Conservation (phyloP, 2,888 invertebrate genomes). For the Deroplatys truncata region DNA sequence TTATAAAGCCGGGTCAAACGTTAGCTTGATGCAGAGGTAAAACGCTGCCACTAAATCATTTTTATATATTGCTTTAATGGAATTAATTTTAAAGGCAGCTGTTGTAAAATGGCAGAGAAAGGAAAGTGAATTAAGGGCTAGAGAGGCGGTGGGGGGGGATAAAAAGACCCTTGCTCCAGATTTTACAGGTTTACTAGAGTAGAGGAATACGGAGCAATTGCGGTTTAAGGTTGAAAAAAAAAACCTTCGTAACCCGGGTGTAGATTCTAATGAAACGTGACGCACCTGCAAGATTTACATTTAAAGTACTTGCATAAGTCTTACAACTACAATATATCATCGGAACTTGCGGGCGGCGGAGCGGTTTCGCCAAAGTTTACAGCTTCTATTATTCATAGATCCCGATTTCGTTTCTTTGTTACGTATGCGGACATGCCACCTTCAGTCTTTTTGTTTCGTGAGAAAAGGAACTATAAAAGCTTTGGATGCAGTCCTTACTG, state of each 20-base stretch:
- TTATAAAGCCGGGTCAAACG: not conserved
- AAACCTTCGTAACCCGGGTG: not conserved
- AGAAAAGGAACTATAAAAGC: not conserved
- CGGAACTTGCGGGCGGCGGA: no score
- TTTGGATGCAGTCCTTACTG: not conserved
- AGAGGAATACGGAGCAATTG: no score
- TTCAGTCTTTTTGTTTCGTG: not conserved
- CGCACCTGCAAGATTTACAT: not conserved
- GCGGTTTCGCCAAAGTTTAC: not conserved
- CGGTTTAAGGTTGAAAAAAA: not conserved
- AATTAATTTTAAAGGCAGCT: not conserved
- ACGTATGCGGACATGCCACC: not conserved
- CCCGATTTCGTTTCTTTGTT: not conserved
- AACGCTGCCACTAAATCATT: not conserved
- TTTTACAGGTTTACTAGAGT: not conserved
- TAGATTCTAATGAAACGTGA: not conserved
- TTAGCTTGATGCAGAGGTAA: not conserved
- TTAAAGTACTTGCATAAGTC: not conserved
- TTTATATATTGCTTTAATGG: not conserved
- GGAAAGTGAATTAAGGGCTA: no score
- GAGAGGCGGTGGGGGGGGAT: no score
- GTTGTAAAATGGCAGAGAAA: not conserved
- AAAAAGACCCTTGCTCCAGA: not conserved
- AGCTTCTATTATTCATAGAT: not conserved
- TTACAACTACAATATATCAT: no score